Evolutionary conservation across 2,888 invertebrate species (phyloP).

Genomic region (Drepana falcataria): DNA sequence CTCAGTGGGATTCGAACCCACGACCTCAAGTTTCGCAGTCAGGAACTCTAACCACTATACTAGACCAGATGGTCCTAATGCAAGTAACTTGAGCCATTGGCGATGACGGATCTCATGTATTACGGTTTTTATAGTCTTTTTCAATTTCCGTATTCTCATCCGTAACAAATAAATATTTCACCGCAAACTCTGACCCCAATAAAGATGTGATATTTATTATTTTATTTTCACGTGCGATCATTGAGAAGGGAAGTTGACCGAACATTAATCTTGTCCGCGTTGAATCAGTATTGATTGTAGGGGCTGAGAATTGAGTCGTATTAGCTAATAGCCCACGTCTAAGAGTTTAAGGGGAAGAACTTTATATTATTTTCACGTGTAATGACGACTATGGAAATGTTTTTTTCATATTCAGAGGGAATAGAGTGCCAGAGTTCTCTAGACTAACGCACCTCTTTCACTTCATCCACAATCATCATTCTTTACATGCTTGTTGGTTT

Average conservation of each 20-base stretch:
- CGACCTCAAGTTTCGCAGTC: too few relatives aligned
- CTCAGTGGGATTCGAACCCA: too few relatives aligned
- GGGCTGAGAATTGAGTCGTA: conserved; percentile 27
- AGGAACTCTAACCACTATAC: too few relatives aligned
- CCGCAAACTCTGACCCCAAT: conserved; percentile 2
- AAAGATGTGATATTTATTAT: conserved; percentile 3
- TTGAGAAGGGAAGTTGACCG: conserved; percentile 13
- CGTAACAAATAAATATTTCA: neutral
- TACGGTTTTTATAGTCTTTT: neutral
- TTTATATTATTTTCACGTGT: neutral
- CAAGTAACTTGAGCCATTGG: too few relatives aligned
- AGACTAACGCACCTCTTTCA: too few relatives aligned
- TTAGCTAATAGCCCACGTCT: conserved; percentile 15
- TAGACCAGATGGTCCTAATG: too few relatives aligned
- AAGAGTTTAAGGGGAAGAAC: neutral
- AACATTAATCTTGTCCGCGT: conserved; percentile 37
- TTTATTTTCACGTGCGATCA: conserved; percentile 12
- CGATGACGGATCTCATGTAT: neutral
- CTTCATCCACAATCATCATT: too few relatives aligned
- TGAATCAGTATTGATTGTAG: conserved; percentile 38
- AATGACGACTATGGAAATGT: too few relatives aligned
- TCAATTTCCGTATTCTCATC: neutral
- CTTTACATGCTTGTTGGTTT: too few relatives aligned
- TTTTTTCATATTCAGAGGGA: too few relatives aligned
- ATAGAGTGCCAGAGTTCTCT: too few relatives aligned